Conservation (phyloP, 2,113 vertebrate species). For the Sapayoa aenigma region DNA sequence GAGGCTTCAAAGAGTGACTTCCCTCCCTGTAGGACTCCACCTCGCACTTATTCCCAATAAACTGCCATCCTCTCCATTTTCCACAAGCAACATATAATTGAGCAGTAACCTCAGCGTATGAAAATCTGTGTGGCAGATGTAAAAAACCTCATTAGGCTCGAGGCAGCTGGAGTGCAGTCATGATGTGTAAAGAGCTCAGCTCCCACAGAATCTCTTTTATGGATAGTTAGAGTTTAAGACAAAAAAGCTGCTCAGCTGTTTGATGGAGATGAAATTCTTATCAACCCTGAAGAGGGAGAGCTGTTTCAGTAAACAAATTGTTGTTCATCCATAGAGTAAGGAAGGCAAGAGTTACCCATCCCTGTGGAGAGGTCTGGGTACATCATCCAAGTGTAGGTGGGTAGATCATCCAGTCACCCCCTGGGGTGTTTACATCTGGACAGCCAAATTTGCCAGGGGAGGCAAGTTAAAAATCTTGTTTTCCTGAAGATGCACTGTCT, state of each 20-base stretch:
- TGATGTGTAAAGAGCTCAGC: neutral
- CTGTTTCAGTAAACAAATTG: neutral
- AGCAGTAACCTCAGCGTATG: conserved; percentile 10
- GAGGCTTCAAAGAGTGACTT: conserved; percentile 32
- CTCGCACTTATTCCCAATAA: conserved; percentile 41
- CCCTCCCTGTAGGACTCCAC: neutral
- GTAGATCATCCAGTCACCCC: too few relatives aligned
- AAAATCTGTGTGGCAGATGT: conserved; percentile 47
- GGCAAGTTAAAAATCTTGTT: too few relatives aligned
- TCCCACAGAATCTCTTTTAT: neutral
- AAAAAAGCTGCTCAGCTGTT: neutral
- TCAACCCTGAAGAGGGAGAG: neutral
- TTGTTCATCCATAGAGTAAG: neutral
- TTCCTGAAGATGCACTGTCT: neutral
- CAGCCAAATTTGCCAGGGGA: neutral
- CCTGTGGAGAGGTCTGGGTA: neutral
- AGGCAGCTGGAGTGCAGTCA: neutral
- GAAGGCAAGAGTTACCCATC: neutral
- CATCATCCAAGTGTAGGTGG: neutral
- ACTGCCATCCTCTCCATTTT: conserved; percentile 30
- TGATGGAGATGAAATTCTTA: neutral
- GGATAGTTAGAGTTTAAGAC: neutral
- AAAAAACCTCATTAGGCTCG: neutral
- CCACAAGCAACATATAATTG: conserved; percentile 20
- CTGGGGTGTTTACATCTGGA: neutral